Evolutionary conservation across 2,113 vertebrate species (phyloP).

Genomic region (Rattus rattus): DNA sequence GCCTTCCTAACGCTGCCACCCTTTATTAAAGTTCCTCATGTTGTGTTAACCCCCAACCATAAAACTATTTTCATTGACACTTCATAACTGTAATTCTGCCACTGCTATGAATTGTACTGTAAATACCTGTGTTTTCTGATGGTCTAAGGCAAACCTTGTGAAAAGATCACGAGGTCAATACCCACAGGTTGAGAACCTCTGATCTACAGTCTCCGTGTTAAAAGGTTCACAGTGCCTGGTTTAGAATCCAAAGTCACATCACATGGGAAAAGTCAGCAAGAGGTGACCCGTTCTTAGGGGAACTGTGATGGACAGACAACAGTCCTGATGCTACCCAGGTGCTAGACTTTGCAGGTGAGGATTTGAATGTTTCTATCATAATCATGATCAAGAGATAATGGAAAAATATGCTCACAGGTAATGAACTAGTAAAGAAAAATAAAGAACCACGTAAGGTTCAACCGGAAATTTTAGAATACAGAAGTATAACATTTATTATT

Average conservation of each 20-base stretch:
- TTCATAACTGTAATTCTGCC: not conserved
- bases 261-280: not conserved
- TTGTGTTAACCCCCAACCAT: not conserved
- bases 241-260: not conserved
- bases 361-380: not conserved
- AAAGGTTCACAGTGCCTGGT: not conserved
- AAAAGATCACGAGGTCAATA: not conserved
- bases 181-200: not conserved
- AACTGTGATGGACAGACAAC: conserved; percentile 11
- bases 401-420: not conserved
- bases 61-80: not conserved
- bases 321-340: not conserved
- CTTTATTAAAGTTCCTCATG: not conserved
- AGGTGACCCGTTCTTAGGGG: not conserved
- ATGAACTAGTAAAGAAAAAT: not conserved
- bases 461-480: conserved; percentile 21
- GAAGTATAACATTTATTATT: not conserved
- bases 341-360: not conserved
- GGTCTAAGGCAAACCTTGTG: not conserved
- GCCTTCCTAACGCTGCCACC: not conserved
- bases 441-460: not conserved
- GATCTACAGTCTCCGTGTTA: not conserved
- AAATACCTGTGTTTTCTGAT: not conserved
- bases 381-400: not conserved
- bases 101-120: not conserved